These are phyloP conservation scores for Momotus momota DNA, from an alignment of 2,797 vertebrate genomes.

Conservation along the genomic window DNA sequence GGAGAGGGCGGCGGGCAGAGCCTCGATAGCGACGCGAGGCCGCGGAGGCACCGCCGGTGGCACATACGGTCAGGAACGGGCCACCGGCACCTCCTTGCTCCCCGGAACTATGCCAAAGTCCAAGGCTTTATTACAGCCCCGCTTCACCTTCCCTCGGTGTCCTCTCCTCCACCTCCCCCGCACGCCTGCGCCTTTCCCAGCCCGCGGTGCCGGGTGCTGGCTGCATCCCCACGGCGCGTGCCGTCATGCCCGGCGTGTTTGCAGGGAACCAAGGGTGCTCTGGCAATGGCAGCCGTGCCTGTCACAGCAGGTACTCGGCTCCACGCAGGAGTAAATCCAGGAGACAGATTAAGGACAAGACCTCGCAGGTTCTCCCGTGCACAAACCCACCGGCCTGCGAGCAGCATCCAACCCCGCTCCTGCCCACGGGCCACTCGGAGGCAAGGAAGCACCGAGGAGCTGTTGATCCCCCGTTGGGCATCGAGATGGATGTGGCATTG, in stretches of 20 bases:
- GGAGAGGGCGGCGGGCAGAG: not conserved
- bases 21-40: rapidly evolving
- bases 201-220: not conserved
- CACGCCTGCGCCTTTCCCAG: not conserved
- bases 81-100: not conserved
- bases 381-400: not conserved
- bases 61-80: rapidly evolving
- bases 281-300: not conserved
- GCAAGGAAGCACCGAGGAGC: not conserved
- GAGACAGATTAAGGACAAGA: slow-evolving; percentile 47
- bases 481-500: rapidly evolving
- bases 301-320: slow-evolving; percentile 32
- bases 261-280: not conserved
- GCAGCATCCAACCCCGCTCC: not conserved
- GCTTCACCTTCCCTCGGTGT: not conserved
- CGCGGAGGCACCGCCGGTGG: rapidly evolving
- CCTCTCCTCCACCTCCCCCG: not conserved
- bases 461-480: not conserved
- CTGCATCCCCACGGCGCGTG: not conserved
- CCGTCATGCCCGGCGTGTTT: not conserved
- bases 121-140: not conserved
- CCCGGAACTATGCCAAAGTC: not conserved
- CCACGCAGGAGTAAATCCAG: not conserved
- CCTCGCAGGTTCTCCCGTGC: slow-evolving; percentile 6
- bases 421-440: not conserved